phyloP scores from a whole-genome alignment of 2,888 invertebrate genomes.

The Entomobrya multifasciata region DNA sequence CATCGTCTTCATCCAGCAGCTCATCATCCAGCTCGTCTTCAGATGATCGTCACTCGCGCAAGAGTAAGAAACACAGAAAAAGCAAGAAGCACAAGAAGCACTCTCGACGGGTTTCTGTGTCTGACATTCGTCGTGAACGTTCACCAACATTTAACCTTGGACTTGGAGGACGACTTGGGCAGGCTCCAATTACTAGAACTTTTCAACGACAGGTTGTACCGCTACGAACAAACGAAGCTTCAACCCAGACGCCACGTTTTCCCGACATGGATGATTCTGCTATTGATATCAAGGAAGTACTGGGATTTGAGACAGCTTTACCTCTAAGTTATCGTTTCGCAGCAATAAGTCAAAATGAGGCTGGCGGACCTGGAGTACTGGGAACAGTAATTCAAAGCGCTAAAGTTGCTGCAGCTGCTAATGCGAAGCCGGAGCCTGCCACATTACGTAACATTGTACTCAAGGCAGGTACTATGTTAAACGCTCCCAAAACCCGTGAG shows the following conservation, averaged over 20 bases:
- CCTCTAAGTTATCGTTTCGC: constrained; percentile 57
- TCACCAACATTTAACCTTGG: neutral
- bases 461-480: constrained; percentile 3
- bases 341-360: constrained; percentile 59
- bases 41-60: neutral
- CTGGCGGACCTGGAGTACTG: constrained; percentile 42
- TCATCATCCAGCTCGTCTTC: neutral
- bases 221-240: neutral
- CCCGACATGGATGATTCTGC: constrained; percentile 15
- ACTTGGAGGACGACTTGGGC: neutral
- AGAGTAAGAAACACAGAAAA: constrained; percentile 45
- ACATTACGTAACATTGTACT: neutral
- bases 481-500: constrained; percentile 56
- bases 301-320: neutral
- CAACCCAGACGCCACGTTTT: constrained; percentile 55
- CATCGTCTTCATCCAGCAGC: constrained; percentile 28
- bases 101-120: no score
- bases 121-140: neutral
- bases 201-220: neutral
- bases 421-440: neutral
- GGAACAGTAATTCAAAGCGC: constrained; percentile 25
- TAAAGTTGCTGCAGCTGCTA: neutral
- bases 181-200: neutral
- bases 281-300: neutral
- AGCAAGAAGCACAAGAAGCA: constrained; percentile 43